Percentiles rank a stretch among this genome's conserved stretches.
These are phyloP conservation scores for Eospalax fontanierii DNA, from an alignment of 2,797 vertebrate genomes.

Conservation along the genomic window DNA sequence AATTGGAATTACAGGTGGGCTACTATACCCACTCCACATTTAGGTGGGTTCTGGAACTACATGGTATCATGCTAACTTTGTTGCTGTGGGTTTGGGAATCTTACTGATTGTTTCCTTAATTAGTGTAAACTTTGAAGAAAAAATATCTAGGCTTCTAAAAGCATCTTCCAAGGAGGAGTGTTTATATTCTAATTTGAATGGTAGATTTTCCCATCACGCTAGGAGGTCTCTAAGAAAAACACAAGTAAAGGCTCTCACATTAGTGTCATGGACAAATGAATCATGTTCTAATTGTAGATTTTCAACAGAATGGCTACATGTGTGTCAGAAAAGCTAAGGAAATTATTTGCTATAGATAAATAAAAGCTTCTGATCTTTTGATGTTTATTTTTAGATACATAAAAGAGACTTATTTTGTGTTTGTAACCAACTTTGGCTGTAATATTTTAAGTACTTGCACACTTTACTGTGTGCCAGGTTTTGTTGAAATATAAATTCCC, in stretches of 20 bases:
- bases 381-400: conserved; percentile 81
- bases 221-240: conserved; percentile 74
- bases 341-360: conserved; percentile 54
- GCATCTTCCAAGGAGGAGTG: conserved; percentile 8
- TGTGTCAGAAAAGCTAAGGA: conserved; percentile 72
- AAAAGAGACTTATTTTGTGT: conserved; percentile 68
- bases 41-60: neutral
- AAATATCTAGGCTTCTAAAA: conserved; percentile 67
- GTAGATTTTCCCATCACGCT: conserved; percentile 62
- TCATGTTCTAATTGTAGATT: conserved; percentile 81
- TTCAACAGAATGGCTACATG: conserved; percentile 66
- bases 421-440: conserved; percentile 63
- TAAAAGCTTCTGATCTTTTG: conserved; percentile 78
- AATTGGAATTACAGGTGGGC: neutral
- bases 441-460: conserved; percentile 63
- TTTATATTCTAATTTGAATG: conserved; percentile 66
- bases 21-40: neutral
- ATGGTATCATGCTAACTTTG: neutral
- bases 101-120: conserved; percentile 12
- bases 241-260: conserved; percentile 51
- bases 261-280: conserved; percentile 58
- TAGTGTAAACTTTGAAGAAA: neutral
- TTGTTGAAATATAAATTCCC: conserved; percentile 52
- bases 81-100: neutral
- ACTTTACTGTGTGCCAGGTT: conserved; percentile 65